These are phyloP conservation scores for Endomychus coccineus DNA, from an alignment of 2,888 invertebrate genomes.

Conservation along the genomic window DNA sequence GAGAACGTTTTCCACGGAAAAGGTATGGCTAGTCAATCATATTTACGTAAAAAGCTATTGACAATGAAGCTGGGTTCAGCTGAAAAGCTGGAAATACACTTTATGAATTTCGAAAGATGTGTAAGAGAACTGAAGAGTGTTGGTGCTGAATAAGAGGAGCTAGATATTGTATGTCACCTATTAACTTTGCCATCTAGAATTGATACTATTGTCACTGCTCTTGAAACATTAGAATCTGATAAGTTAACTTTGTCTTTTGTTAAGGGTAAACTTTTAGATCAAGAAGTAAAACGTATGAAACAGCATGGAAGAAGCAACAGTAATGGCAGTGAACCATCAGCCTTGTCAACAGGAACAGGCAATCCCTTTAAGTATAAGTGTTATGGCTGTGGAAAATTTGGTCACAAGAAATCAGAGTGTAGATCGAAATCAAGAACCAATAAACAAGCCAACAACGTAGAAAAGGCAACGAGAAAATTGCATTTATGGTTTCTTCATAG, in stretches of 20 bases:
- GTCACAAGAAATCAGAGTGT: conserved; percentile 3
- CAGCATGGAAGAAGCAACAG: no score
- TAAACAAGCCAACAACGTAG: background rate
- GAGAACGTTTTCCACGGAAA: conserved; percentile 22
- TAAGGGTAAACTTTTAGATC: conserved; percentile 24
- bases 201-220: conserved; percentile 24
- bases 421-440: background rate
- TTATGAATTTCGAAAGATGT: conserved; percentile 25
- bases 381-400: background rate
- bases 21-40: conserved; percentile 24
- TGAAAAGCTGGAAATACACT: conserved; percentile 21
- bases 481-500: background rate
- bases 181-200: conserved; percentile 18
- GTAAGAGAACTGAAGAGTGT: conserved; percentile 21
- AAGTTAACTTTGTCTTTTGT: conserved; percentile 21
- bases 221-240: conserved; percentile 18
- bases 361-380: no score
- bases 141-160: conserved; percentile 17
- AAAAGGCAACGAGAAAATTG: no score
- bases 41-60: conserved; percentile 22
- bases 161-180: conserved; percentile 23
- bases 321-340: no score
- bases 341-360: no score
- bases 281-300: conserved; percentile 17
- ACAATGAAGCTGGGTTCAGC: conserved; percentile 24